Conservation (phyloP, 2,888 invertebrate genomes). For the Thalpophila matura region DNA sequence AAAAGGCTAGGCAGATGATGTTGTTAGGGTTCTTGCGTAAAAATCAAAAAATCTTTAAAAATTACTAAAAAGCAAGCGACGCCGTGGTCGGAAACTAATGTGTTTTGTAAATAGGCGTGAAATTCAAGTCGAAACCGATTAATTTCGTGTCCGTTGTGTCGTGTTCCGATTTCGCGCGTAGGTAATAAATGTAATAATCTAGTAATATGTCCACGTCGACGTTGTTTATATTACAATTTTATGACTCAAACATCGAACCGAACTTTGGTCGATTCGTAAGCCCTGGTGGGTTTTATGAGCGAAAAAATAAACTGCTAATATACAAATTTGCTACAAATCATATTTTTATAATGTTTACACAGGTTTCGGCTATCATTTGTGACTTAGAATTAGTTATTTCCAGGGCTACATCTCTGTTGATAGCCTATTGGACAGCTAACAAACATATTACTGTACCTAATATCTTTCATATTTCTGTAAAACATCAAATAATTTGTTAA, state of each 20-base stretch:
- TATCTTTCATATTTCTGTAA: constrained; percentile 41
- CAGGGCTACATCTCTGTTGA: constrained; percentile 55
- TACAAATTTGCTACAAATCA: constrained; percentile 45
- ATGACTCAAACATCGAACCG: constrained; percentile 42
- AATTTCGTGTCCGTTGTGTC: constrained; percentile 24
- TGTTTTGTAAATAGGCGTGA: constrained; percentile 32
- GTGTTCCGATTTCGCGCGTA: constrained; percentile 45
- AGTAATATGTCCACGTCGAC: constrained; percentile 44
- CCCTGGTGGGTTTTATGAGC: constrained; percentile 50
- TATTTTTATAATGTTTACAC: constrained; percentile 58
- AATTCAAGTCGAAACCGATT: constrained; percentile 28
- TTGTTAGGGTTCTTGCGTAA: no score
- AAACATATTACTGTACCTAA: constrained; percentile 48
- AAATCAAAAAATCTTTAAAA: no score
- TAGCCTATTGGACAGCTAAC: constrained; percentile 23
- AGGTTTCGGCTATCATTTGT: constrained; percentile 46
- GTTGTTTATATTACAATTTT: constrained; percentile 47
- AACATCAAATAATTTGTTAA: constrained; percentile 44
- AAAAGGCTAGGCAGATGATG: no score
- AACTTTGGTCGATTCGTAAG: constrained; percentile 40
- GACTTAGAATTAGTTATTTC: constrained; percentile 37
- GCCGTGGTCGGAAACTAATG: no score
- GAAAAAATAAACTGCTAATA: constrained; percentile 48
- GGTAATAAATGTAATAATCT: no score
- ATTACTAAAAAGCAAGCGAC: no score